Evolutionary conservation across 2,888 invertebrate species (phyloP), one percentile per base, ranked within the genome.

Genomic region (Andrena chrysosceles): DNA sequence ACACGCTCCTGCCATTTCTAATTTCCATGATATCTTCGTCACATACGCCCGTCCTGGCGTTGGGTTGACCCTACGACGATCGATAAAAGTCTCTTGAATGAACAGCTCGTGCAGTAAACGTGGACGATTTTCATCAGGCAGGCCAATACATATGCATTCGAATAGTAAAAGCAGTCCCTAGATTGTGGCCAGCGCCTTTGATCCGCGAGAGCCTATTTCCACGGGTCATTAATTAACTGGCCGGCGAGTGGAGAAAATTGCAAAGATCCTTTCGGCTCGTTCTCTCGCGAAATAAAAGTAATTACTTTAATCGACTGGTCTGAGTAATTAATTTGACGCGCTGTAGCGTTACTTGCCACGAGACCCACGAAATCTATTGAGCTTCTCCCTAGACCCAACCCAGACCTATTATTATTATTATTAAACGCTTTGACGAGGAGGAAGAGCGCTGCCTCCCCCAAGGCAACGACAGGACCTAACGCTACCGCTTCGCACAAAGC

Each of bases 31-130:
- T 94, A 90, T 98, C 98, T 62, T 97, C 96, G 86, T 97, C 97
- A 89, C 98, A 98, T 52, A 96, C 95, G 0, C 98, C 98, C 0
- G 97, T 97, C 35, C 94, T 95, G 72, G 97, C 95, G 91, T 98
- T 97, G 0, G 98, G 98, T 92, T 98, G 98, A 23, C 97, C 97
- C 97, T 97, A 93, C 59, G 94, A 94, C 74, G 67, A 83, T 83
- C 78, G 70, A 85, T 83, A 83, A 16, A 42, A 83, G 54, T 70
- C 70, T 56, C 62, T 69, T 81, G 68, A 83, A 78, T 75, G 83
- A 77, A 83, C 73, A 67, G 49, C 68, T 16, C 54, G 54, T 73
- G 42, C 70, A 29, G 72, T 75, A 76, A 76, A 72, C 63, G 68
- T 59, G 70, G 73, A 20, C 73, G 81, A 81, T 81, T 80, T 73